Evolutionary conservation across 2,797 vertebrate genomes (phyloP), one percentile per base, ranked within the genome.

Genomic region (Artibeus jamaicensis): DNA sequence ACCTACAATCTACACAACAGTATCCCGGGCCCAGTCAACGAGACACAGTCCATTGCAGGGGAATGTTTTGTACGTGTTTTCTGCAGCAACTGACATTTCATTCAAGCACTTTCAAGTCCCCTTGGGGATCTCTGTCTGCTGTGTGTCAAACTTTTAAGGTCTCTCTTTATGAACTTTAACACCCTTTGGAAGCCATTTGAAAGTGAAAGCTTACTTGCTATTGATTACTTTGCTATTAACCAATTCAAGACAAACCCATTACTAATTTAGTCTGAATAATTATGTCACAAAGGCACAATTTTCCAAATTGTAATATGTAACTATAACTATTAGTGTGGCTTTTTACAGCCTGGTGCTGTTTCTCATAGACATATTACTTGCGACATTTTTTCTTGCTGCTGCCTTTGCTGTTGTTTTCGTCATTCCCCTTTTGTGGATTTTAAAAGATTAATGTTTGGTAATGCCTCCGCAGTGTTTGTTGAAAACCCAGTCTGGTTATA

Each of bases 161-260:
- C 95, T 91, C 74, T 95, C 84, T 90, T 93, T 81, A 53, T 94
- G 92, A 97, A 97, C 95, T 96, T 86, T 65, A 95, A 89, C 53
- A 83, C 42, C n/a, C 82, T 68, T 24, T 55, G 76, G 55, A 93
- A 96, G 92, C 65, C 70, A 70, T 71, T 81, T 67, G 79, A 88
- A 92, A 94, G 79, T 48, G 65, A 87, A 93, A 82, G 55, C 6
- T 50, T 59, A 57, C 67, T 86, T 89, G 9, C 57, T 42, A 86
- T 42, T 21, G 68, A 91, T 73, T 37, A 37, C 32, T 94, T 65
- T 79, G 65, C 74, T 95, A 93, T n/a, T 81, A 93, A 90, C n/a
- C 62, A 78, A 44, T 78, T 70, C 39, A 32, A 71, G 79, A 48
- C 32, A 53, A 70, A 78, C 55, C 24, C 32, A 65, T 84, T 50